phyloP scores from a whole-genome alignment of 2,797 vertebrate species.

The Micropoecilia bifurca region DNA sequence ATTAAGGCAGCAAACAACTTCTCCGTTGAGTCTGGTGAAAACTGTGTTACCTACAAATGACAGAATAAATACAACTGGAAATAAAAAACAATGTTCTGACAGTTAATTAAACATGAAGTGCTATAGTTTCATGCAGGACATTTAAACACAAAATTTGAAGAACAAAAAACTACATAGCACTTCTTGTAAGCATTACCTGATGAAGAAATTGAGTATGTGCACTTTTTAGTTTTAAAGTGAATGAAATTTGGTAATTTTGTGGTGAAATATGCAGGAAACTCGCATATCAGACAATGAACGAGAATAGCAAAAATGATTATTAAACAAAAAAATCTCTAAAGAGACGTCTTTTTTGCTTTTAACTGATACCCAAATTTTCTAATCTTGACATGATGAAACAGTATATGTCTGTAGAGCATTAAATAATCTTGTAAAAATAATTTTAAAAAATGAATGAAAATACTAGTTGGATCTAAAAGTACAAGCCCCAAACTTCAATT shows the following conservation, averaged over 20 bases:
- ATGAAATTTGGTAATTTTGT: neutral
- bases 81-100: neutral
- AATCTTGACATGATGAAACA: neutral
- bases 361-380: neutral
- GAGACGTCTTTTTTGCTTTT: neutral
- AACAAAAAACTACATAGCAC: neutral
- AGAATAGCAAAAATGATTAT: neutral
- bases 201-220: neutral
- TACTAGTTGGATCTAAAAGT: neutral
- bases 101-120: neutral
- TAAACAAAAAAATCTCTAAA: neutral
- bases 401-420: neutral
- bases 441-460: neutral
- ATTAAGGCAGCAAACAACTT: neutral
- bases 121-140: neutral
- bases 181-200: neutral
- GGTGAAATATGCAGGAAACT: neutral
- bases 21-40: neutral
- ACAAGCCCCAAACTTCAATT: neutral
- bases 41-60: neutral
- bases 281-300: neutral
- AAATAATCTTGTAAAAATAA: neutral
- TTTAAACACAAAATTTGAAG: neutral
- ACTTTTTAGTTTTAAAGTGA: neutral
- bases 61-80: neutral